phyloP scores from a whole-genome alignment of 2,888 invertebrate genomes.

The Trisateles emortualis region DNA sequence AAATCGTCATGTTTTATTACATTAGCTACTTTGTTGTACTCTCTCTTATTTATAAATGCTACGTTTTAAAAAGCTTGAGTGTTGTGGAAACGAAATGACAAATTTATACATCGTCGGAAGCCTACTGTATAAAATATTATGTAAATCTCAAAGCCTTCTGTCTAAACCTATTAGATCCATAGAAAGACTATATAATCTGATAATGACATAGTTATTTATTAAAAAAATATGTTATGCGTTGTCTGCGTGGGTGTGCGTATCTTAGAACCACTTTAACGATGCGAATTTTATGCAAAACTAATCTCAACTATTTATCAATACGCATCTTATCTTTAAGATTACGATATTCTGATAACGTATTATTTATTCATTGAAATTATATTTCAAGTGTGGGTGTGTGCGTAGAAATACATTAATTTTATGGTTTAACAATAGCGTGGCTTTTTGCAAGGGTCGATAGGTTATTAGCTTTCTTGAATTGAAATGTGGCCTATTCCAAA shows the following conservation, averaged over 20 bases:
- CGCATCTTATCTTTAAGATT: background rate
- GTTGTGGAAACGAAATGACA: background rate
- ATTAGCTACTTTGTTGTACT: constrained; percentile 18
- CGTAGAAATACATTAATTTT: background rate
- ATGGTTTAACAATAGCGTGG: constrained; percentile 2
- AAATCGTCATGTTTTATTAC: constrained; percentile 26
- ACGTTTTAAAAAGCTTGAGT: background rate
- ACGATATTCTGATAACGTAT: background rate
- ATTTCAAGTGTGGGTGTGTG: background rate
- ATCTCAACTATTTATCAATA: too few species aligned
- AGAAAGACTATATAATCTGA: too few species aligned
- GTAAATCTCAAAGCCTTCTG: too few species aligned
- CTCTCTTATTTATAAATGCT: constrained; percentile 23
- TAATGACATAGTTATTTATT: too few species aligned
- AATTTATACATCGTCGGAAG: too few species aligned
- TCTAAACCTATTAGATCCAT: too few species aligned
- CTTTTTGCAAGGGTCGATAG: background rate
- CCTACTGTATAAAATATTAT: too few species aligned
- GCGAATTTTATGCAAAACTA: too few species aligned
- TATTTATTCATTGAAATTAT: background rate
- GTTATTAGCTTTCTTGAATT: background rate
- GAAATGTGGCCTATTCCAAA: background rate
- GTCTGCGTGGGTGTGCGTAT: too few species aligned
- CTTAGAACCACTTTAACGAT: too few species aligned
- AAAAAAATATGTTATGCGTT: too few species aligned